These are phyloP conservation scores for Neodiprion fabricii DNA, from an alignment of 1,140 invertebrate species.

Conservation along the genomic window DNA sequence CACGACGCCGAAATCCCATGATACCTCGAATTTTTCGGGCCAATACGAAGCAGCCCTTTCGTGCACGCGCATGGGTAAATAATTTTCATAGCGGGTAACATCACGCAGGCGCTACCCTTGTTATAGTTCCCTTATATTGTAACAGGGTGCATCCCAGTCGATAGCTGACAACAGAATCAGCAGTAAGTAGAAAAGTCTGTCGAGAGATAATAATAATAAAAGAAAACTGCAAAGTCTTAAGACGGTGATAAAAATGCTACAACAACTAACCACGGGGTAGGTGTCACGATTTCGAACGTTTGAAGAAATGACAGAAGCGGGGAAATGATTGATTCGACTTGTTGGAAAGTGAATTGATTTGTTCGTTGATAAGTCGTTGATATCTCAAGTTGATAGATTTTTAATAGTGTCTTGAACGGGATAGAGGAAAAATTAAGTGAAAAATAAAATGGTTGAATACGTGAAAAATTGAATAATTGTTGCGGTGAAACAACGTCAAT, in stretches of 20 bases:
- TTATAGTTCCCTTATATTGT: constrained; percentile 30
- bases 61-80: background rate
- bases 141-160: constrained; percentile 38
- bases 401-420: constrained; percentile 19
- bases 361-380: background rate
- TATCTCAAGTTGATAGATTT: constrained; percentile 9
- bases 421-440: background rate
- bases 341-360: no score
- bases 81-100: background rate
- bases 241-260: background rate
- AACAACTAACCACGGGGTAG: background rate
- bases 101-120: constrained; percentile 34
- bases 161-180: constrained; percentile 23
- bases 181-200: background rate
- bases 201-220: background rate
- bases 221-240: background rate
- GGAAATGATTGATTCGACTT: background rate
- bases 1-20: background rate
- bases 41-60: background rate
- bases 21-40: background rate
- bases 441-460: no score
- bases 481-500: background rate
- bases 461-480: background rate
- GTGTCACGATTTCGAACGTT: background rate
- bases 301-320: background rate